Evolutionary conservation across 2,113 vertebrate species (phyloP).

Genomic region (Gymnocephalus cernua): DNA sequence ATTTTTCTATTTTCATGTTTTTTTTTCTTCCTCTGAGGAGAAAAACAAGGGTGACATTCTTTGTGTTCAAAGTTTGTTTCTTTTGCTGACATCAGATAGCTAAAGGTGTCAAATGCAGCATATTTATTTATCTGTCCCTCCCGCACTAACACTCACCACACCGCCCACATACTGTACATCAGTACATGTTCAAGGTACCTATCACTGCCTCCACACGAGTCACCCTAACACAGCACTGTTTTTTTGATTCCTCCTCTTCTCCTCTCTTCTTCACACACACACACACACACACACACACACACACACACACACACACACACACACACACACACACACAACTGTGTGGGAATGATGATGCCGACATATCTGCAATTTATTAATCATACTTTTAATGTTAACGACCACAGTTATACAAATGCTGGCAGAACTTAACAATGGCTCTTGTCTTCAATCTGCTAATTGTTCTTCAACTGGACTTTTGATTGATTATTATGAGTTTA

Average conservation of each 20-base stretch:
- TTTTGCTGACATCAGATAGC: slow-evolving; percentile 33
- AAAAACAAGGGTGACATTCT: slow-evolving; percentile 14
- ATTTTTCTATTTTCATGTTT: slow-evolving; percentile 12
- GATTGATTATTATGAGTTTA: slow-evolving; percentile 34
- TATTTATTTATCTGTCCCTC: slow-evolving; percentile 18
- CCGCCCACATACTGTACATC: slow-evolving; percentile 40
- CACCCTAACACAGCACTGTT: slow-evolving; percentile 54
- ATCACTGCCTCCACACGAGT: slow-evolving; percentile 55
- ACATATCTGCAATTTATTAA: slow-evolving; percentile 45
- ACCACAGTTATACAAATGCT: slow-evolving; percentile 2
- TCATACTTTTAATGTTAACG: slow-evolving; percentile 46
- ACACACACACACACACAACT: too few species aligned
- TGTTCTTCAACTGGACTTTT: slow-evolving; percentile 37
- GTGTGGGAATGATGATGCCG: slow-evolving; percentile 10
- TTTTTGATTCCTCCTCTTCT: slow-evolving; percentile 46
- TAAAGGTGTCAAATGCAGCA: slow-evolving; percentile 20
- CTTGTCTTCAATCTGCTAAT: slow-evolving; percentile 29
- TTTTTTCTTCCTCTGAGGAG: neutral
- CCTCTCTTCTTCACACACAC: slow-evolving; percentile 16
- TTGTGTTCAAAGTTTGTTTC: slow-evolving; percentile 28
- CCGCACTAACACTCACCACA: slow-evolving; percentile 24
- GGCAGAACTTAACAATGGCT: slow-evolving; percentile 32
- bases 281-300: neutral
- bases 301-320: neutral
- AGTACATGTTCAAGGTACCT: slow-evolving; percentile 52